Percentiles rank a stretch among this genome's conserved stretches.
These are phyloP conservation scores for Pammene aurita DNA, from an alignment of 2,888 invertebrate species.

Conservation along the genomic window DNA sequence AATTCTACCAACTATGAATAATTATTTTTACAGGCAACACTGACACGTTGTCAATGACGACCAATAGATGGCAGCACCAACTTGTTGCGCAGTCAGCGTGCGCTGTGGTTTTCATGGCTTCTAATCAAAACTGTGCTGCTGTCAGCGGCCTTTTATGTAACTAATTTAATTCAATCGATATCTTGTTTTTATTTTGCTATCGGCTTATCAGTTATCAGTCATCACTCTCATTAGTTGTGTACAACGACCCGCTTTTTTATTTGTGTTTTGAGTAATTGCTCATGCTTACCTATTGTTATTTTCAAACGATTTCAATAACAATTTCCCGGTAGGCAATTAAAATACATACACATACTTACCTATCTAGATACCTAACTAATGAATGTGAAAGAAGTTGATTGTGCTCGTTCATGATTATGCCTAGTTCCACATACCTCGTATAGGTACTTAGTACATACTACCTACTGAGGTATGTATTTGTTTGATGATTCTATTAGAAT, in stretches of 20 bases:
- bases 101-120: slow-evolving; percentile 34
- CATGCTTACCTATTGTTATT: not conserved
- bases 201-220: slow-evolving; percentile 24
- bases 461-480: too few relatives aligned
- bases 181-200: slow-evolving; percentile 31
- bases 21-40: slow-evolving; percentile 19
- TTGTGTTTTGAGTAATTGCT: slow-evolving; percentile 3
- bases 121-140: slow-evolving; percentile 41
- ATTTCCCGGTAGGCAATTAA: not conserved
- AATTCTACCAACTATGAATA: slow-evolving; percentile 40
- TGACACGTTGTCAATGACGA: not conserved
- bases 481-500: too few relatives aligned
- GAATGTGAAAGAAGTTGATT: slow-evolving; percentile 6
- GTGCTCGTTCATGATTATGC: not conserved
- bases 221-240: slow-evolving; percentile 16
- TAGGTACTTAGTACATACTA: too few relatives aligned
- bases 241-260: not conserved
- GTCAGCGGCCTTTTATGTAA: slow-evolving; percentile 37
- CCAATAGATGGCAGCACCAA: slow-evolving; percentile 46
- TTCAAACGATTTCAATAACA: slow-evolving; percentile 12
- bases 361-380: not conserved
- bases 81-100: slow-evolving; percentile 44
- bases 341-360: not conserved
- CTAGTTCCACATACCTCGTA: not conserved
- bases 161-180: slow-evolving; percentile 43